Base-by-base conservation (phyloP, 2,888 invertebrate genomes). In the Andrena marginata region DNA sequence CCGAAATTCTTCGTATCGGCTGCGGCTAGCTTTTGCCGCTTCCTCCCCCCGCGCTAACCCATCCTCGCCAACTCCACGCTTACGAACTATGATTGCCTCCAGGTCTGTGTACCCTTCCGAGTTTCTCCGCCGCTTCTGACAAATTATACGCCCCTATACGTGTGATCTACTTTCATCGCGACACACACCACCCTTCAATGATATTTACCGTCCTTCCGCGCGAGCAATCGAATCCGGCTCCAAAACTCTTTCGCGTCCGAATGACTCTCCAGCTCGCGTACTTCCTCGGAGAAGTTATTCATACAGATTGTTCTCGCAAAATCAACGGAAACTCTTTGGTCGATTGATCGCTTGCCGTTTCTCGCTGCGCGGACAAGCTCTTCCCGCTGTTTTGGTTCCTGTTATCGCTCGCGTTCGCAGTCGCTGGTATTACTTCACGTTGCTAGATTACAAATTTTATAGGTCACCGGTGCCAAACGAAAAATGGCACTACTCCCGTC, bases 1-100 rank as follows among this genome's bases (percentile, higher is more conserved):
- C 80, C 82, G 62, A 80, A 42, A 82, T 87, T 77, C 77, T 72
- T 77, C 49, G 65, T 69, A 83, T 80, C 72, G 59, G 60, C 75
- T 54, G 69, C 82, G 75, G 71, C 72, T 74, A 73, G 73, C 71
- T 74, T 80, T 23, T 4, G 10, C 56, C 56, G n/a, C 23, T 8
- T 3, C 54, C 20, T 26, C 8, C 56, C 56, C 26, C 26, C 23
- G 1, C 70, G 29, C 35, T 5, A 70, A 74, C 33, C 33, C 33
- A 7, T 71, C 4, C 23, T 1, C 23, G 10, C 16, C 64, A 51
- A 29, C 29, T 33, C 49, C 26, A 56, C 35, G 54, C 20, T n/a
- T 20, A 13, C 42, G 51, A 35, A 60, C 64, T 65, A 29, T 68
- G 63, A 64, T 77, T 67, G 56, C 33, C 49, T n/a, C 16, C n/a